Percentiles rank a stretch among this genome's conserved stretches.
These are phyloP conservation scores for Pseudonaja textilis DNA, from an alignment of 2,113 vertebrate species.

Conservation along the genomic window DNA sequence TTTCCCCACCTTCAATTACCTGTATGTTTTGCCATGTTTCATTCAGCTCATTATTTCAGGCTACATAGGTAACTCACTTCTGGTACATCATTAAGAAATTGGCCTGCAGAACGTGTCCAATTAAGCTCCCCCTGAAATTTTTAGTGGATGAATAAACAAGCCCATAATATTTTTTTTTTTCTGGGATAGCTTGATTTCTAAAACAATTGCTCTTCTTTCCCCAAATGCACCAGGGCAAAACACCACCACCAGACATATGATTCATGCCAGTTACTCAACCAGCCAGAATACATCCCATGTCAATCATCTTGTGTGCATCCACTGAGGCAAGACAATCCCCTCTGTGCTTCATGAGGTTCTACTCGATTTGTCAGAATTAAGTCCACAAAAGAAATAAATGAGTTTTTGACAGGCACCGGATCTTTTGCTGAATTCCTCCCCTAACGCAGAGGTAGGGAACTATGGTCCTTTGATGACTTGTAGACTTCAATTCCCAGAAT, in stretches of 20 bases:
- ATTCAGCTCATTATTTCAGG: background rate
- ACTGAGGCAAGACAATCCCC: conserved; percentile 40
- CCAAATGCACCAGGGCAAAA: background rate
- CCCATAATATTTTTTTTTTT: conserved; percentile 21
- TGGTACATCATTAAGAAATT: background rate
- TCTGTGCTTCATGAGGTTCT: conserved; percentile 30
- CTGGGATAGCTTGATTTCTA: background rate
- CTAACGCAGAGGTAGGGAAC: background rate
- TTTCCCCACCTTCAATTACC: background rate
- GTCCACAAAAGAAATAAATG: conserved; percentile 37
- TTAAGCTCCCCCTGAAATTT: background rate
- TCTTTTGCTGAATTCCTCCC: conserved; percentile 31
- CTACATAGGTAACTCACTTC: background rate
- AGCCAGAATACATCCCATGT: conserved; percentile 23
- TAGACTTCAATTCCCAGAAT: too few species aligned
- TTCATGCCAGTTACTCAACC: conserved; percentile 60
- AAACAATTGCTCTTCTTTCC: conserved; percentile 23
- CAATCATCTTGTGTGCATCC: conserved; percentile 39
- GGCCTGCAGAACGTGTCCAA: background rate
- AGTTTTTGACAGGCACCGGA: conserved; percentile 45
- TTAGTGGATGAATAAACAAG: background rate
- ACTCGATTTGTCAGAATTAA: conserved; percentile 53
- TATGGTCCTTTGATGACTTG: too few species aligned
- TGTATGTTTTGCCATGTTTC: background rate
- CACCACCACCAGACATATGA: conserved; percentile 34